Evolutionary conservation across 1,140 invertebrate species (phyloP).

Genomic region (Linepithema humile): DNA sequence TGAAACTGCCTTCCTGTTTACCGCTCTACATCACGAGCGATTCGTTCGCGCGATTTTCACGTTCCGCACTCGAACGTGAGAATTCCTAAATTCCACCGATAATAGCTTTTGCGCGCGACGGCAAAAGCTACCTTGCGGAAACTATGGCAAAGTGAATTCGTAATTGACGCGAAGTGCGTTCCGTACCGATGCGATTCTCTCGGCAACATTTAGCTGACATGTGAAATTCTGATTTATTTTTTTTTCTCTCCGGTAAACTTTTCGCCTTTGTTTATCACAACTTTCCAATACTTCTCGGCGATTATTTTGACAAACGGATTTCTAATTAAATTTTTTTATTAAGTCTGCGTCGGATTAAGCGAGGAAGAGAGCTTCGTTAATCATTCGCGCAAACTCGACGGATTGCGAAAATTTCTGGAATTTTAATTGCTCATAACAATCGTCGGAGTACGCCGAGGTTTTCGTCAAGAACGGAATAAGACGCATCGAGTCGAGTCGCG

Average conservation of each 20-base stretch:
- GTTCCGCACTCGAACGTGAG: constrained; percentile 1
- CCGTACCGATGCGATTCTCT: not conserved
- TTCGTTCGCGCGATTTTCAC: not conserved
- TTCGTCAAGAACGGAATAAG: not conserved
- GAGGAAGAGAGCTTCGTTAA: not conserved
- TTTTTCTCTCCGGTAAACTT: too few relatives aligned
- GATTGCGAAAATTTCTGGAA: not conserved
- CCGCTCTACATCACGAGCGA: not conserved
- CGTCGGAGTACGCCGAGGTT: not conserved
- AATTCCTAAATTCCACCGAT: constrained; percentile 42
- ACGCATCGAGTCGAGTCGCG: not conserved
- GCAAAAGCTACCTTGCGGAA: not conserved
- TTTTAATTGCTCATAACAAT: too few relatives aligned
- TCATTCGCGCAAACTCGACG: not conserved
- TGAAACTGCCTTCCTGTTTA: constrained; percentile 26
- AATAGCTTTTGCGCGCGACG: not conserved
- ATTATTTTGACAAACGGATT: not conserved
- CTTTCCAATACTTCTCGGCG: not conserved
- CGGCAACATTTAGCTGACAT: not conserved
- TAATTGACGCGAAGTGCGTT: not conserved
- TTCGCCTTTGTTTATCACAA: not conserved
- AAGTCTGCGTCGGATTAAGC: not conserved
- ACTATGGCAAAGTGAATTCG: not conserved
- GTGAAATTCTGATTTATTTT: too few relatives aligned
- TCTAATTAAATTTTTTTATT: not conserved